Percentiles rank a stretch among this genome's conserved stretches.
phyloP scores from a whole-genome alignment of 1,140 invertebrate species.

The Amphibalanus amphitrite region DNA sequence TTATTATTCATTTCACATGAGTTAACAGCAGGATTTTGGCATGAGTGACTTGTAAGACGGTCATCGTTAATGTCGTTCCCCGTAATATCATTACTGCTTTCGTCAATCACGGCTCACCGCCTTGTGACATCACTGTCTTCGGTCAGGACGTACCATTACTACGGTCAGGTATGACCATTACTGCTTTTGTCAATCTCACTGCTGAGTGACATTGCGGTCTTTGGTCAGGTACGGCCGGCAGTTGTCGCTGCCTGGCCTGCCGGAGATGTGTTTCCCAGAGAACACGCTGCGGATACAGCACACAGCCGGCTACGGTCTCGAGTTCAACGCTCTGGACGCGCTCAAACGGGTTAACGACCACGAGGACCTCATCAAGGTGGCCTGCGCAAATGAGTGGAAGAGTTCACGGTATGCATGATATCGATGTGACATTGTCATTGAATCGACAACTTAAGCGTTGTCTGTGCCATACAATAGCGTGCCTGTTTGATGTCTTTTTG shows the following conservation, averaged over 20 bases:
- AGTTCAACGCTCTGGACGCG: constrained; percentile 83
- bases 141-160: too few relatives aligned
- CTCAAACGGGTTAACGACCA: constrained; percentile 50
- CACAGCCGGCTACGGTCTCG: constrained; percentile 44
- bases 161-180: too few relatives aligned
- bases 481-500: too few relatives aligned
- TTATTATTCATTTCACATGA: too few relatives aligned
- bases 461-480: too few relatives aligned
- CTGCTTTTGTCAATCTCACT: too few relatives aligned
- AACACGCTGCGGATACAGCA: constrained; percentile 55
- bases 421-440: background rate
- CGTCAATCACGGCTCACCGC: too few relatives aligned
- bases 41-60: background rate
- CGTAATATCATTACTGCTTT: background rate
- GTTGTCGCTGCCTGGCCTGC: constrained; percentile 69
- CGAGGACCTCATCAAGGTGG: constrained; percentile 49
- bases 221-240: constrained; percentile 48
- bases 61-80: background rate
- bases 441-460: too few relatives aligned
- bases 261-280: constrained; percentile 95
- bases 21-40: background rate
- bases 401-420: constrained; percentile 40
- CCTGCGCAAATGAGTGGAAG: constrained; percentile 75
- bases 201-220: too few relatives aligned
- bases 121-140: too few relatives aligned